Evolutionary conservation across 2,113 vertebrate genomes (phyloP).

Genomic region (Motacilla tschutschensis): DNA sequence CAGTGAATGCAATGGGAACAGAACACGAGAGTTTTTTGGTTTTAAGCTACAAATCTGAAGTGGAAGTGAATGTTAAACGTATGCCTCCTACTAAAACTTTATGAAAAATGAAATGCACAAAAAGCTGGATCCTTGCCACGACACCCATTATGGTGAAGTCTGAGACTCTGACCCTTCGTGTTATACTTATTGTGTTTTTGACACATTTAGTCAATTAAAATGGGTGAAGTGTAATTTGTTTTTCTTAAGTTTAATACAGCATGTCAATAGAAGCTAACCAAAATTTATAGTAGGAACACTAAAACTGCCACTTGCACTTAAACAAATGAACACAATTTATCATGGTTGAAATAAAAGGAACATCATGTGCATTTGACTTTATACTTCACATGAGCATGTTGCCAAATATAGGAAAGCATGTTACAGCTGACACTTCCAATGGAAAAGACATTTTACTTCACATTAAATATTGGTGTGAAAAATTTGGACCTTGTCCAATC

Average conservation of each 20-base stretch:
- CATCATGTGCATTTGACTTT: slow-evolving; percentile 76
- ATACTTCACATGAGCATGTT: slow-evolving; percentile 75
- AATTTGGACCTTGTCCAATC: slow-evolving; percentile 82
- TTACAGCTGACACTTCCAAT: slow-evolving; percentile 84
- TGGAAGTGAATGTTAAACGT: slow-evolving; percentile 72
- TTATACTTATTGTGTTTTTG: slow-evolving; percentile 84
- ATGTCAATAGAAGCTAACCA: slow-evolving; percentile 85
- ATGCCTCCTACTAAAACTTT: slow-evolving; percentile 68
- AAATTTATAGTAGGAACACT: slow-evolving; percentile 90
- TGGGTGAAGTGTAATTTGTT: slow-evolving; percentile 86
- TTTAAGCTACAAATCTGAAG: slow-evolving; percentile 70
- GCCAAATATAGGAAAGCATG: slow-evolving; percentile 92
- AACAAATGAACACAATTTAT: slow-evolving; percentile 88
- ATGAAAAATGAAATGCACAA: slow-evolving; percentile 80
- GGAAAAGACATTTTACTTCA: slow-evolving; percentile 85
- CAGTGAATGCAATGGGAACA: slow-evolving; percentile 50
- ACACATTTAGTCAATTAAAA: slow-evolving; percentile 89
- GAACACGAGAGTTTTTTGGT: slow-evolving; percentile 10
- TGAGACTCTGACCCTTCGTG: slow-evolving; percentile 74
- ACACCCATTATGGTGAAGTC: slow-evolving; percentile 86
- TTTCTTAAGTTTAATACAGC: slow-evolving; percentile 84
- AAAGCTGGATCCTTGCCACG: slow-evolving; percentile 83
- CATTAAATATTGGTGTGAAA: slow-evolving; percentile 88
- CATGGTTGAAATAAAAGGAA: slow-evolving; percentile 82
- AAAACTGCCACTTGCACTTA: slow-evolving; percentile 88